Percentiles rank a stretch among this genome's conserved stretches.
Evolutionary conservation across 53 echinoderm and acorn worm genomes (phyloP).

Genomic region (Temnopleurus reevesii): DNA sequence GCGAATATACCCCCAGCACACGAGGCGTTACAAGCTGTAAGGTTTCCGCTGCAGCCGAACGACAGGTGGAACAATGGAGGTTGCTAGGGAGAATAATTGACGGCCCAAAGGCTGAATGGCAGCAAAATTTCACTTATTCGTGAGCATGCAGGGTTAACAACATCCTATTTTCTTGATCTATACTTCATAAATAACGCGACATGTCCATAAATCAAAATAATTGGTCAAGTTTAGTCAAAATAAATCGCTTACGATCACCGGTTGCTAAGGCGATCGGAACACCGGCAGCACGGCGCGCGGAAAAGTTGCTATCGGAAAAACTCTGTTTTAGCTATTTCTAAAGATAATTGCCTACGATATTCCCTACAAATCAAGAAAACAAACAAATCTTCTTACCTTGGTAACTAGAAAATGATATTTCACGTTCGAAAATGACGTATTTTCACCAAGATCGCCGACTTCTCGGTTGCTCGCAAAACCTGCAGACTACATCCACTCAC

Average conservation of each 20-base stretch:
- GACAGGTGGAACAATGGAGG: no score
- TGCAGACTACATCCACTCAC: constrained; percentile 23
- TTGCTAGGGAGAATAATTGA: no score
- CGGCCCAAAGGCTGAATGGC: no score
- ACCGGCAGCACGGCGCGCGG: neutral
- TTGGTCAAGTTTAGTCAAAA: neutral
- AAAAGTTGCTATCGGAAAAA: no score
- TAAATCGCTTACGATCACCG: neutral
- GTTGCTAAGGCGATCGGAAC: constrained; percentile 2
- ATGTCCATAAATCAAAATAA: neutral
- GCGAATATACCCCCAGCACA: no score
- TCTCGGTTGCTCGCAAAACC: neutral
- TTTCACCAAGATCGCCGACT: neutral
- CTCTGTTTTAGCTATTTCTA: neutral
- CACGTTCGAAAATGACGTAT: neutral
- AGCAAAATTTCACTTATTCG: no score
- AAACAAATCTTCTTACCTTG: neutral
- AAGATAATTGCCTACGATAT: neutral
- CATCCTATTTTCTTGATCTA: no score
- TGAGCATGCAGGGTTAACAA: no score
- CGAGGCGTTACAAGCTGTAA: no score
- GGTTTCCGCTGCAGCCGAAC: no score
- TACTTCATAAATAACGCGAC: no score
- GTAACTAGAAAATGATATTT: neutral
- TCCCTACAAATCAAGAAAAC: no score